Base-by-base conservation (phyloP, 2,113 vertebrate genomes). In the Centropristis striata region DNA sequence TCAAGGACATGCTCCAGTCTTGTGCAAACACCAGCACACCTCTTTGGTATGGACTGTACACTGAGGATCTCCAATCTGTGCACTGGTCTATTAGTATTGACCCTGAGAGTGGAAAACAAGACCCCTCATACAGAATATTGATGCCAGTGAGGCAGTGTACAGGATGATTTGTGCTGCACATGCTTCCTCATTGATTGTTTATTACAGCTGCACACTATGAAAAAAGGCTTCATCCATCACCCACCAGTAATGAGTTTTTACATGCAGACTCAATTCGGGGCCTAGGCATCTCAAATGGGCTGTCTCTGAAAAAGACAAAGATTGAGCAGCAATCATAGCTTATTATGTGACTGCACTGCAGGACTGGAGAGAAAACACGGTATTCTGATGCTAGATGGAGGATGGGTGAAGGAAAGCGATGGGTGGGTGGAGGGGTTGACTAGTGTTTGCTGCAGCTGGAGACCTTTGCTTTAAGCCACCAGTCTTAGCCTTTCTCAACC, bases 151-250 rank as follows among this genome's bases (percentile, higher is more conserved):
- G 73, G 72, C 73, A 60, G 61, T 49, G 71, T 75, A 67, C 74
- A 49, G 79, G 75, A 81, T 86, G 90, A 90, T 90, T 86, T 92
- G 87, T 88, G 84, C 87, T 68, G 71, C 85, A 89, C 81, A 88
- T 90, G 85, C 83, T 85, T 93, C 90, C 80, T 61, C 87, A 90
- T 90, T 86, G 91, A 93, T 92, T 91, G 88, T 92, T 91, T 90
- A 94, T 92, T 92, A 91, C 82, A 87, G 82, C 80, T 89, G 87
- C 78, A 69, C 76, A 72, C 81, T 78, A 77, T 75, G 75, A 69
- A 70, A 85, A 88, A 77, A 51, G 39, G 49, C 81, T 85, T 70
- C 90, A 92, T 93, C 87, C 87, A 92, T 93, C 88, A 92, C 73
- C 76, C 74, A 37, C 15, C 82, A 75, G 90, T 92, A 92, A 94